Evolutionary conservation across 2,797 vertebrate genomes (phyloP), one percentile per base, ranked within the genome.

Genomic region (Coendou prehensilis): DNA sequence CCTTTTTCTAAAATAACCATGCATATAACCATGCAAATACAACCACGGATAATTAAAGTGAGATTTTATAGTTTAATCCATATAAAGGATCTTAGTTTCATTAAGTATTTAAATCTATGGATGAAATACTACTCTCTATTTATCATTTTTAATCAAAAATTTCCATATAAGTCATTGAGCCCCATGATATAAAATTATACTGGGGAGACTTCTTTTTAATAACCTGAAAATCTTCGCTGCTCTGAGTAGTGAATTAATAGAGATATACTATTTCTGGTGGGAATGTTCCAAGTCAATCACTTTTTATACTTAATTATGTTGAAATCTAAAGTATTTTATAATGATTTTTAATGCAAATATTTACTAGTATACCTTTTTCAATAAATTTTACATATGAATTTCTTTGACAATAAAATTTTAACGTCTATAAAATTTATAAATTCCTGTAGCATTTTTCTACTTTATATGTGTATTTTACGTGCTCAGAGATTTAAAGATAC

Each of bases 231-330:
- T 83, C 20, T 87, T 0, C 69, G 11, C 26, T 92, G 3, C 64
- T 86, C 14, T 52, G 41, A 82, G 11, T 30, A 84, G 18, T 59
- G 47, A 80, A 59, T 2, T 71, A 93, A 75, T 14, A 50, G 78
- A 87, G 11, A 57, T 10, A 14, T 80, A 26, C 20, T 92, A 56
- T 85, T 81, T 96, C 50, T 78, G 26, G 23, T 4, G n/a, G 56
- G 63, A 73, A 52, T 33, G 30, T 41, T 71, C 94, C 54, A 90
- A 89, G 56, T 41, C 50, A 82, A 1, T 56, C 13, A 85, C 18
- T 54, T 59, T 89, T 4, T 8, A 37, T 37, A 79, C 10, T 81
- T 97, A 84, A 94, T 95, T 97, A 90, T 78, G 63, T 69, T 87
- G 47, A 84, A 71, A 2, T 73, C 26, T 73, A 91, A 93, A 90